Evolutionary conservation across 2,797 vertebrate genomes (phyloP), one percentile per base, ranked within the genome.

Genomic region (Leontocebus nigricollis): DNA sequence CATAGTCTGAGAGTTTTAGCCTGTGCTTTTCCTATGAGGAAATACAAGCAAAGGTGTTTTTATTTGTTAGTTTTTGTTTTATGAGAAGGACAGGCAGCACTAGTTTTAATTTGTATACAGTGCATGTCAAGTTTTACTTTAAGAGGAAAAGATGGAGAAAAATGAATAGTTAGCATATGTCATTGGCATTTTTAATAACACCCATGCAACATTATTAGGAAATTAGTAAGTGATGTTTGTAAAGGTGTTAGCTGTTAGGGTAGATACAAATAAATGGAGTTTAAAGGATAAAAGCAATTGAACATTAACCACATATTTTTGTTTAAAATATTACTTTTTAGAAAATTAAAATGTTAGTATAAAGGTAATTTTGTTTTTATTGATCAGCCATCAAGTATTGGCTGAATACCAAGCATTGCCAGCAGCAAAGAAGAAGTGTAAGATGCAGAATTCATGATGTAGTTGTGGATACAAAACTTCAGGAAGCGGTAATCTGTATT

Each of bases 281-380:
- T 86, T 96, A 91, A 88, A 81, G 48, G 88, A 86, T 84, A 55
- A 85, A 90, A 70, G 30, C 19, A 82, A 55, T 17, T 64, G 26
- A 55, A 70, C 6, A 46, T 91, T 93, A 67, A 77, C 41, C 26
- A 79, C 5, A 27, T 33, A 24, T 36, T 15, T 26, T 9, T 80
- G 26, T 92, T 94, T 92, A n/a, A 90, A 90, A 61, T 19, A 86
- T 55, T 24, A 13, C 7, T 57, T 64, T 86, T 84, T 88, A 33
- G 26, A 52, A 89, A 87, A 30, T 30, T 4, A 67, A 83, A 77
- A 55, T 36, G 64, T 72, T 13, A 9, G 50, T 64, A 19, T 88
- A 72, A 82, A 55, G 39, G 12, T 44, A 44, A 81, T 81, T 96
- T 70, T 87, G 81, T 80, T 95, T 94, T 96, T 84, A 94, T 83